phyloP scores from a whole-genome alignment of 2,113 vertebrate species.

The Indicator maculatus region DNA sequence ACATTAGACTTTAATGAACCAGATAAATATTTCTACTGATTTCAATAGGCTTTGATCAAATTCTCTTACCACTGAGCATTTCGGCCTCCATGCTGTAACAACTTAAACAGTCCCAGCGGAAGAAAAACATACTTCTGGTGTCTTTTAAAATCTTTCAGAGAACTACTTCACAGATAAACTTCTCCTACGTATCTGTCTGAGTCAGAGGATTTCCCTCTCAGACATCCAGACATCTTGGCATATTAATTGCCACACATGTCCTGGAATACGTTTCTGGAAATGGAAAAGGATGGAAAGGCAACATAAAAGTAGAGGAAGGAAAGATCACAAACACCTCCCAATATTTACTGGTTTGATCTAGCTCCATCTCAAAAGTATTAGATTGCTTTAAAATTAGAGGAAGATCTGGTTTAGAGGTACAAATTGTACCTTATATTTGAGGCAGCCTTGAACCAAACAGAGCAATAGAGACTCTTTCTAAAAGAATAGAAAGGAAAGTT shows the following conservation, averaged over 20 bases:
- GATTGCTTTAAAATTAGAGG: neutral
- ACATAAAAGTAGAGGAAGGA: neutral
- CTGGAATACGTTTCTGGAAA: neutral
- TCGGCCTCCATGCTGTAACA: neutral
- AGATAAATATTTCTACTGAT: rapidly evolving
- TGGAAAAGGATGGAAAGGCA: neutral
- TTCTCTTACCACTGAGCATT: neutral
- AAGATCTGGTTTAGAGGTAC: neutral
- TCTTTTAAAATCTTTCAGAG: neutral
- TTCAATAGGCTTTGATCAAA: neutral
- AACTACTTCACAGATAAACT: neutral
- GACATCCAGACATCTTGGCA: neutral
- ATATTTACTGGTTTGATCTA: neutral
- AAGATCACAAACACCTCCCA: neutral
- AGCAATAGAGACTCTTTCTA: neutral
- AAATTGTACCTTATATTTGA: neutral
- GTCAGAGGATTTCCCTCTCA: neutral
- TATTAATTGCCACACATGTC: neutral
- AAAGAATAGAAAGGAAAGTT: neutral
- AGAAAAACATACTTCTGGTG: neutral
- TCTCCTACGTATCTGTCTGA: neutral
- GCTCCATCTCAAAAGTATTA: neutral
- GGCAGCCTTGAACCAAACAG: neutral
- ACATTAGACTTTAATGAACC: neutral
- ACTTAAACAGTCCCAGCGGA: neutral